Conservation (phyloP, 1,140 invertebrate genomes). For the Zelostemma sp. region DNA sequence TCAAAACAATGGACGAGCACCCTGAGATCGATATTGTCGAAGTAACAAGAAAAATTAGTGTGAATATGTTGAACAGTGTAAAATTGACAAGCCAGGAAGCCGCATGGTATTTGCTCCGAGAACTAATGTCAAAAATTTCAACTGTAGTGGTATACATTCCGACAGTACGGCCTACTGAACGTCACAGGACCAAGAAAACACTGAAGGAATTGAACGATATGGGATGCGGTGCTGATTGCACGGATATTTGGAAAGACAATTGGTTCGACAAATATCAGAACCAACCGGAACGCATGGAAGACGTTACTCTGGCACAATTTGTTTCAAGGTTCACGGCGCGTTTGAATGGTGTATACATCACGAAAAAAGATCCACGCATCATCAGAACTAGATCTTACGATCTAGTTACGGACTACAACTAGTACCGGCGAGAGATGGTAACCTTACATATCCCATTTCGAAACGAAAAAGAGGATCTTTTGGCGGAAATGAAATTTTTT, state of each 20-base stretch:
- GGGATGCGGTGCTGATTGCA: conserved; percentile 14
- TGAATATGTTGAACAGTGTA: conserved; percentile 58
- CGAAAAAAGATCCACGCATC: neutral
- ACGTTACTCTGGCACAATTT: conserved; percentile 43
- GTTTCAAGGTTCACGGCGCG: too few species aligned
- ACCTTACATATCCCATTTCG: conserved; percentile 53
- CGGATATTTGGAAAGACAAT: conserved; percentile 51
- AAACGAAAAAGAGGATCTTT: conserved; percentile 47
- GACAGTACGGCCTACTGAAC: conserved; percentile 51
- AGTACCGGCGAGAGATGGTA: conserved; percentile 32
- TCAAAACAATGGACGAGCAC: conserved; percentile 21
- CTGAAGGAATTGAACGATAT: conserved; percentile 26
- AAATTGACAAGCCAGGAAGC: conserved; percentile 57
- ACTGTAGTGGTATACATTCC: neutral
- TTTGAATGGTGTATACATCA: too few species aligned
- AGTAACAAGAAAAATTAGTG: conserved; percentile 2
- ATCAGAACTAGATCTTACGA: neutral
- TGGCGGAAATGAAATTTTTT: conserved; percentile 49
- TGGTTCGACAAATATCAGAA: conserved; percentile 55
- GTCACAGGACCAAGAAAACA: conserved; percentile 52
- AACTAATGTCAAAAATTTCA: conserved; percentile 2
- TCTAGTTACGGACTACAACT: neutral
- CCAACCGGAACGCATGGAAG: conserved; percentile 18
- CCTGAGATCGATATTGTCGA: conserved; percentile 15
- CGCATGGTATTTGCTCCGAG: conserved; percentile 5